These are phyloP conservation scores for Drosophila oshimai DNA, from an alignment of 1,140 invertebrate species.

Conservation along the genomic window DNA sequence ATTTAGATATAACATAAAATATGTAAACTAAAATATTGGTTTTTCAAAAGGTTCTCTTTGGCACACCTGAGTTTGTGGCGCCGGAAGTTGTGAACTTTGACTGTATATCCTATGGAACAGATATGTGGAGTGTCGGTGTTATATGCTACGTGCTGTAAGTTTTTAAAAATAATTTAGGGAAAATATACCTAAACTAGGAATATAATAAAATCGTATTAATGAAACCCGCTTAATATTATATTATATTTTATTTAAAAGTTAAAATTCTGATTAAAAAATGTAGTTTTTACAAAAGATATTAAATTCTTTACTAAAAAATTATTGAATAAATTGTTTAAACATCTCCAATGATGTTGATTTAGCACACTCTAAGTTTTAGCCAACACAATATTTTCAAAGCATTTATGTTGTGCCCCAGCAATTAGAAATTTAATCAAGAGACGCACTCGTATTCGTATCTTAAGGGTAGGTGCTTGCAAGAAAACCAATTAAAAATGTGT, in stretches of 20 bases:
- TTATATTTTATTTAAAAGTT: too few species aligned
- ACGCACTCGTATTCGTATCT: constrained; percentile 12
- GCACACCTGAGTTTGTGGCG: constrained; percentile 99
- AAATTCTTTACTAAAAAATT: too few species aligned
- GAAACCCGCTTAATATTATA: too few species aligned
- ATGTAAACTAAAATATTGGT: background rate
- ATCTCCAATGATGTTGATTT: background rate
- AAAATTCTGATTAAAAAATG: too few species aligned
- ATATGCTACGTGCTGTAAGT: constrained; percentile 99
- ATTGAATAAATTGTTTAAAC: too few species aligned
- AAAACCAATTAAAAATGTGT: constrained; percentile 70
- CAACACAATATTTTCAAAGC: constrained; percentile 16
- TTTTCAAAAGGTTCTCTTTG: constrained; percentile 93
- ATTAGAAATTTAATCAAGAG: constrained; percentile 53
- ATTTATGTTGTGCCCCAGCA: constrained; percentile 13
- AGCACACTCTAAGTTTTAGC: background rate
- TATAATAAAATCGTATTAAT: too few species aligned
- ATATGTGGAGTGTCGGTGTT: constrained; percentile 99
- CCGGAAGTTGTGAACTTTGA: constrained; percentile 99
- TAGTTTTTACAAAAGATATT: too few species aligned
- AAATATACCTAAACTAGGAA: too few species aligned
- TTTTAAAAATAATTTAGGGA: background rate
- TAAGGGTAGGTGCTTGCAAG: constrained; percentile 11
- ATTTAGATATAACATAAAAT: too few species aligned
- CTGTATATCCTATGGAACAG: constrained; percentile 95